Base-by-base conservation (phyloP, 2,113 vertebrate species). In the Plectropomus leopardus region DNA sequence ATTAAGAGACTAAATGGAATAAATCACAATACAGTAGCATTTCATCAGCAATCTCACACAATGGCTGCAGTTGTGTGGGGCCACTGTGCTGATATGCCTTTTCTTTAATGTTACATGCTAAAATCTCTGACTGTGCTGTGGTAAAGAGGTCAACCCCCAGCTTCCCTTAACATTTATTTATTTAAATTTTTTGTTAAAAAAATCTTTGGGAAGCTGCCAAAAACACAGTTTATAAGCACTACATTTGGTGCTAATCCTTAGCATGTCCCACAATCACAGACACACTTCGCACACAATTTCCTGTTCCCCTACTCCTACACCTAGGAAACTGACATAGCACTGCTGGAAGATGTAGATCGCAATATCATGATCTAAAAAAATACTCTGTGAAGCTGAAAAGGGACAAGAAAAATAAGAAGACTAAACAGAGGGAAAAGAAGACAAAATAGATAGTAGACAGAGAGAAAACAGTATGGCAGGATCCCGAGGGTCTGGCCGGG, bases 271-370 rank as follows among this genome's bases (percentile, higher is more conserved):
- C 24, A 16, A 72, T n/a, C 63, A 67, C 36, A 21, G n/a, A 36
- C 17, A 58, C n/a, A 32, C 19, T 89, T 92, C 87, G 78, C 24
- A 34, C 44, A 92, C 92, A 89, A 2, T 40, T 70, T 70, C 15
- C 26, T 65, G 4, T 44, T 26, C 53, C 3, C 11, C 32, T 21
- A 28, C 68, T 55, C 23, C 91, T 40, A n/a, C 5, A 1, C 0
- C 2, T 15, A 16, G 26, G 69, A 42, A 75, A 80, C 92, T 94
- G 95, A 95, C 94, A 59, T 1, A 0, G 8, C 80, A 94, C 94
- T 94, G 94, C 76, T 85, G 87, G 80, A 95, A 93, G 93, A 96
- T 94, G 92, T 91, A 93, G 92, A 92, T 86, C 2, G 83, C 90
- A 24, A 16, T 0, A 0, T 91, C 71, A 84, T 0, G 17, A 82